Conservation (phyloP, 2,797 vertebrate species). For the Liparis tanakae region DNA sequence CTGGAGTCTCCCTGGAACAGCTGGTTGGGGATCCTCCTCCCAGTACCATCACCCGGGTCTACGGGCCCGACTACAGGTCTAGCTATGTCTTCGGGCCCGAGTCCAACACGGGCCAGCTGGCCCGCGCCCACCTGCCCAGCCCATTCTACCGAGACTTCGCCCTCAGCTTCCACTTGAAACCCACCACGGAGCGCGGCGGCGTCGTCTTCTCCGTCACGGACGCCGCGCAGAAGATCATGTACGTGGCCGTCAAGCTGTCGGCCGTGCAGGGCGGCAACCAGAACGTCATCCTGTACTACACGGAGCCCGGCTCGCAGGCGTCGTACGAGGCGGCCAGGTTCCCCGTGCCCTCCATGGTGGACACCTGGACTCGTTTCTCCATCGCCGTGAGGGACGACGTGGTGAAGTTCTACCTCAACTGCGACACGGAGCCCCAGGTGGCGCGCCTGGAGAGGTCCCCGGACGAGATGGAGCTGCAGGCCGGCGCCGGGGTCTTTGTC, state of each 20-base stretch:
- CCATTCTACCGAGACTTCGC: constrained; percentile 92
- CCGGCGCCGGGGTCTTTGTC: constrained; percentile 89
- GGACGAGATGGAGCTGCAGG: constrained; percentile 88
- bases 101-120: constrained; percentile 88
- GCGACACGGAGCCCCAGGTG: constrained; percentile 83
- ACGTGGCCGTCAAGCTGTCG: constrained; percentile 90
- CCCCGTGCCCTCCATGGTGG: constrained; percentile 81
- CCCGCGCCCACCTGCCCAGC: constrained; percentile 86
- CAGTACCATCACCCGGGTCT: constrained; percentile 79
- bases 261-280: constrained; percentile 77
- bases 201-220: constrained; percentile 92
- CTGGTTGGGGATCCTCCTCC: constrained; percentile 91
- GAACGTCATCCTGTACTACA: constrained; percentile 90
- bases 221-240: constrained; percentile 85
- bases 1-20: constrained; percentile 88
- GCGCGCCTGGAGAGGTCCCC: constrained; percentile 83
- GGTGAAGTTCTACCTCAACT: constrained; percentile 88
- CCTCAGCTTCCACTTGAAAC: constrained; percentile 88
- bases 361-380: constrained; percentile 90
- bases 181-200: constrained; percentile 80
- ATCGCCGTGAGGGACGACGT: constrained; percentile 86
- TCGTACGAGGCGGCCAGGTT: constrained; percentile 87
- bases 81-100: constrained; percentile 86
- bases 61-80: constrained; percentile 81
- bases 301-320: constrained; percentile 80